Conservation (phyloP, 2,113 vertebrate genomes). For the Malurus melanocephalus region DNA sequence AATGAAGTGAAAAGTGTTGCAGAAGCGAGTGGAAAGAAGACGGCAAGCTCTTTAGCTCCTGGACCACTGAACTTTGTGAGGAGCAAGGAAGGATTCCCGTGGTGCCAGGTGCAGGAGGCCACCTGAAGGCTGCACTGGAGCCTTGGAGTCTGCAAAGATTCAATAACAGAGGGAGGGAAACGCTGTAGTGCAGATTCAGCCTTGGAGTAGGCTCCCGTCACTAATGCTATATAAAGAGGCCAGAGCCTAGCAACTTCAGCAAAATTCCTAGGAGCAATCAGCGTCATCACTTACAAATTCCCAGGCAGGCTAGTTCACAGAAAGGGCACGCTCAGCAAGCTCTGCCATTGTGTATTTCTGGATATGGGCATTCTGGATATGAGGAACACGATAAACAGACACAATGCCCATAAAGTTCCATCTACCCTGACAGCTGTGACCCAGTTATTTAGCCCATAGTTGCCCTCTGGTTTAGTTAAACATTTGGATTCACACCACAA, state of each 20-base stretch:
- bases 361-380: background rate
- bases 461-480: background rate
- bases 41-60: background rate
- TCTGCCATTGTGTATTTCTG: background rate
- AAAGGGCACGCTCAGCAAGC: background rate
- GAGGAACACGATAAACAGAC: background rate
- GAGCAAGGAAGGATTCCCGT: background rate
- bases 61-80: background rate
- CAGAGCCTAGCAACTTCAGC: constrained; percentile 17
- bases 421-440: background rate
- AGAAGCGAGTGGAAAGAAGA: background rate
- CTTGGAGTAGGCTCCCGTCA: background rate
- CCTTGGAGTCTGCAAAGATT: background rate
- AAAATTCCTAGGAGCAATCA: constrained; percentile 5
- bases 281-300: background rate
- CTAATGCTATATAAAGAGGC: background rate
- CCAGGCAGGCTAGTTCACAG: constrained; percentile 8
- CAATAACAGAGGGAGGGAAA: background rate
- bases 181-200: background rate
- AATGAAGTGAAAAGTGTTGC: background rate
- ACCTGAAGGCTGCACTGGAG: background rate
- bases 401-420: background rate
- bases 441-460: background rate
- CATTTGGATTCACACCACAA: background rate
- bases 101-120: background rate